Conservation (phyloP, 2,888 invertebrate genomes). For the Lycophotia porphyrea region DNA sequence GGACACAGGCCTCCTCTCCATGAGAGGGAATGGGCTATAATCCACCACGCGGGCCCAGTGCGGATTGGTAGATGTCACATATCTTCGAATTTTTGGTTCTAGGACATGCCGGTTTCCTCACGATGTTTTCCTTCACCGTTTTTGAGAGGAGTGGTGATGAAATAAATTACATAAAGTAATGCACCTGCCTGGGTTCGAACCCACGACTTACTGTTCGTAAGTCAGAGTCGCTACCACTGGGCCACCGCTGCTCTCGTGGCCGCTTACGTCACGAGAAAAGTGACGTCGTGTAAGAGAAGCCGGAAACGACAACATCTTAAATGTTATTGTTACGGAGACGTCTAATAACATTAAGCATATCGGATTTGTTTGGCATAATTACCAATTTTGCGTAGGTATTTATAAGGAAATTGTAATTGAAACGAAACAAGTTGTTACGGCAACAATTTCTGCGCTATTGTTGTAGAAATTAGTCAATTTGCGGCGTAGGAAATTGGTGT, state of each 20-base stretch:
- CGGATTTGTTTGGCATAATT: neutral
- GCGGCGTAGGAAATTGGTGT: neutral
- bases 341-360: constrained; percentile 13
- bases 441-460: constrained; percentile 10
- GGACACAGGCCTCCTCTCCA: too few species aligned
- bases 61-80: too few species aligned
- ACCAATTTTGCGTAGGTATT: neutral
- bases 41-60: too few species aligned
- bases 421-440: constrained; percentile 1
- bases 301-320: constrained; percentile 39
- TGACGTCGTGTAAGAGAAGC: constrained; percentile 24
- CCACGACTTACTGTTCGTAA: too few species aligned
- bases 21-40: too few species aligned
- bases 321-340: constrained; percentile 7
- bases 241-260: constrained; percentile 38
- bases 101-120: too few species aligned
- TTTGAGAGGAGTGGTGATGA: too few species aligned
- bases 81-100: too few species aligned
- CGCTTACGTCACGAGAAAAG: constrained; percentile 52
- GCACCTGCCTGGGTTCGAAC: too few species aligned
- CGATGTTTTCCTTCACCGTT: too few species aligned
- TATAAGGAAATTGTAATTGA: constrained; percentile 21
- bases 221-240: too few species aligned
- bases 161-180: too few species aligned
- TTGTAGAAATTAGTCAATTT: constrained; percentile 27